phyloP scores from a whole-genome alignment of 2,797 vertebrate genomes.

The Acrossocheilus fasciatus region DNA sequence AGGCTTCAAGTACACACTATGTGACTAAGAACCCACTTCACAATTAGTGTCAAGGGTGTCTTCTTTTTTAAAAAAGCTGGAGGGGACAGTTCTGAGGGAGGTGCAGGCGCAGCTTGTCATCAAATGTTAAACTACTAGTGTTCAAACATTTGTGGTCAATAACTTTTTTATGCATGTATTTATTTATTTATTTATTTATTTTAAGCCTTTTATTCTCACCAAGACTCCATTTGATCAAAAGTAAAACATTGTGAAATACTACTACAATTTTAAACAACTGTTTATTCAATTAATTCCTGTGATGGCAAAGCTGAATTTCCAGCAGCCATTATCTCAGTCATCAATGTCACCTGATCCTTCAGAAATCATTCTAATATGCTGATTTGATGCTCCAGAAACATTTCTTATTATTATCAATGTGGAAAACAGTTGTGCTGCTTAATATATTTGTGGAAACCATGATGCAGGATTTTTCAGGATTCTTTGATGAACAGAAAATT shows the following conservation, averaged over 20 bases:
- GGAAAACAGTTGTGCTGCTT: neutral
- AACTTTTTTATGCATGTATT: neutral
- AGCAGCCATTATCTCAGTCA: neutral
- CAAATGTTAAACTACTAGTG: neutral
- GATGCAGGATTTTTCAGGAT: neutral
- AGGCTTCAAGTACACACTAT: neutral
- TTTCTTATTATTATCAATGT: neutral
- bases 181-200: neutral
- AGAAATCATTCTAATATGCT: neutral
- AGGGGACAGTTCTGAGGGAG: neutral
- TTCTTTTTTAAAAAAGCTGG: neutral
- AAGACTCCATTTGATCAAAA: neutral
- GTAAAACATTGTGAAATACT: neutral
- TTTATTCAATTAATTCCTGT: neutral
- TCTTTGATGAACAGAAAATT: neutral
- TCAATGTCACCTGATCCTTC: neutral
- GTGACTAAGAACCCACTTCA: slow-evolving; percentile 18
- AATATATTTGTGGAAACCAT: neutral
- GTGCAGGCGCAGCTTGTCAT: neutral
- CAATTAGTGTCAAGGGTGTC: slow-evolving; percentile 14
- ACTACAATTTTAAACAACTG: neutral
- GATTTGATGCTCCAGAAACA: neutral
- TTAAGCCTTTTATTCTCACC: neutral
- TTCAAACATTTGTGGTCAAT: neutral
- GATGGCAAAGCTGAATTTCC: neutral